Evolutionary conservation across 2,797 vertebrate species (phyloP).

Genomic region (Remorina albescens): DNA sequence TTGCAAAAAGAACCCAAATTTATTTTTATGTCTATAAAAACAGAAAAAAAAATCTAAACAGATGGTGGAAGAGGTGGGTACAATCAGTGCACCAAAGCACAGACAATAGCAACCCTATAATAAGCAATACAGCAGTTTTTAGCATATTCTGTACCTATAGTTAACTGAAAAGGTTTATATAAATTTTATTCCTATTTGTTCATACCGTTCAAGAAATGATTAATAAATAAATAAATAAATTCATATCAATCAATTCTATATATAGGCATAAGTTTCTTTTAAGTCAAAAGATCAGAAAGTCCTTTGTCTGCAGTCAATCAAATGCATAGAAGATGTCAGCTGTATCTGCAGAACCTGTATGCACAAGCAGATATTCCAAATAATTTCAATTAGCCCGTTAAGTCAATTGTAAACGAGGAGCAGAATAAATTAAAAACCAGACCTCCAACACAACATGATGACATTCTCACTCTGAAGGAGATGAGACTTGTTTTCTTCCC

Average conservation of each 20-base stretch:
- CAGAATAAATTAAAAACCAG: slow-evolving; percentile 30
- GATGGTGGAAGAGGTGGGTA: too few species aligned
- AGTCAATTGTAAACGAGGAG: slow-evolving; percentile 7
- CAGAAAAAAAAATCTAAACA: too few species aligned
- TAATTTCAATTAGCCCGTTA: slow-evolving; percentile 15
- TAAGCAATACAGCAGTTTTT: not conserved
- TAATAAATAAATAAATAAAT: not conserved
- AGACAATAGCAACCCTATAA: not conserved
- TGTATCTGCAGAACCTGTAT: not conserved
- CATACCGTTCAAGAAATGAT: not conserved
- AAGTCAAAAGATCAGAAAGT: not conserved
- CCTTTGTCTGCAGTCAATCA: not conserved
- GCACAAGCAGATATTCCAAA: not conserved
- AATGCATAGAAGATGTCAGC: not conserved
- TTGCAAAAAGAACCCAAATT: too few species aligned
- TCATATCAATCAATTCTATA: not conserved
- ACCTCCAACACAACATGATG: slow-evolving; percentile 20
- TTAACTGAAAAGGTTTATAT: not conserved
- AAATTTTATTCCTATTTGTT: not conserved
- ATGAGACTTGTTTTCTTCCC: slow-evolving; percentile 19
- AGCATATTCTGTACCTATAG: not conserved
- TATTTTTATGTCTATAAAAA: too few species aligned
- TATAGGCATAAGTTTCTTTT: not conserved
- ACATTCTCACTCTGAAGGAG: slow-evolving; percentile 17
- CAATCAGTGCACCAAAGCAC: too few species aligned